Conservation (phyloP, 2,113 vertebrate species). For the Macheiramphus alcinus region DNA sequence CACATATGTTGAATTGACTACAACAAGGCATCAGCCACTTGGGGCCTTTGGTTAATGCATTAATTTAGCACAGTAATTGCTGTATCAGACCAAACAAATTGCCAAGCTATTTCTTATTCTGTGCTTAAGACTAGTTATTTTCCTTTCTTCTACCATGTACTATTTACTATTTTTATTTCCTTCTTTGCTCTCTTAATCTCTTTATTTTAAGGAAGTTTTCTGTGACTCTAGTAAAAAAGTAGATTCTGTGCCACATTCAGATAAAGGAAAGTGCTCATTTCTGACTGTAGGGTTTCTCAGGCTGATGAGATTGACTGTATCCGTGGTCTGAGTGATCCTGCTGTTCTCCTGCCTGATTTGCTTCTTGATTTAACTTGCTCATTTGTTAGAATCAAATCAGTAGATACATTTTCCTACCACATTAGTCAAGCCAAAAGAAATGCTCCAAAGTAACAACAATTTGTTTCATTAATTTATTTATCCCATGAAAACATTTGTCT, state of each 20-base stretch:
- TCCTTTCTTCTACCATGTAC: background rate
- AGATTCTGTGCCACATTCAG: background rate
- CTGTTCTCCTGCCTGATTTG: accelerated
- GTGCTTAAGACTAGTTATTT: background rate
- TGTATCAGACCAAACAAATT: constrained; percentile 20
- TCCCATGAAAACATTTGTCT: background rate
- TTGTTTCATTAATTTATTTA: constrained; percentile 2
- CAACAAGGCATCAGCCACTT: background rate
- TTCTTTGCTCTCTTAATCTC: background rate
- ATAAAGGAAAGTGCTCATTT: background rate
- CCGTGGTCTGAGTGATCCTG: background rate
- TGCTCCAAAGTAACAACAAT: background rate
- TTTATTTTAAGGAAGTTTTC: background rate
- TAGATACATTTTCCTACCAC: background rate
- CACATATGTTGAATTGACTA: constrained; percentile 39
- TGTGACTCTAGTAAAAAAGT: background rate
- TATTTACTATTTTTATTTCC: background rate
- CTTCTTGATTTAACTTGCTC: background rate
- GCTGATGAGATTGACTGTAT: background rate
- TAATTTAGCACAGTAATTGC: constrained; percentile 45
- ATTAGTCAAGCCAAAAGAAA: background rate
- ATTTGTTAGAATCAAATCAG: background rate
- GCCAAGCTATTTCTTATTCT: background rate
- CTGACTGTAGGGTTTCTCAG: background rate
- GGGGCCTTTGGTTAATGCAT: constrained; percentile 12